phyloP scores from a whole-genome alignment of 2,888 invertebrate genomes.

The Heliconius sara region DNA sequence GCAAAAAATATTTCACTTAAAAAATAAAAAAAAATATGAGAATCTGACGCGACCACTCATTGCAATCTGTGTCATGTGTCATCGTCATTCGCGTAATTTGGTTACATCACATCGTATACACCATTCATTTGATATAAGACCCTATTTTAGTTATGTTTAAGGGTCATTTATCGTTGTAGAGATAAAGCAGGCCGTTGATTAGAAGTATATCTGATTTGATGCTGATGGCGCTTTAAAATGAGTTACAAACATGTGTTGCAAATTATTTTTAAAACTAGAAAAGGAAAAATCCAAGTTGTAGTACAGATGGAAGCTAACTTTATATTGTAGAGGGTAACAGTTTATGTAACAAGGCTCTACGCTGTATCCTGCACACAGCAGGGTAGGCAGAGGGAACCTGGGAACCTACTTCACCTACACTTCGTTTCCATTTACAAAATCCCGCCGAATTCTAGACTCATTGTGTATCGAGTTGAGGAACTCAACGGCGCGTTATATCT shows the following conservation, averaged over 20 bases:
- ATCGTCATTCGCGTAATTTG: constrained; percentile 28
- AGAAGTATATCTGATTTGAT: constrained; percentile 35
- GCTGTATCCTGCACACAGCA: no score
- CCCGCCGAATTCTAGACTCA: no score
- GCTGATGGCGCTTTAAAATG: constrained; percentile 13
- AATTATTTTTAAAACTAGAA: constrained; percentile 12
- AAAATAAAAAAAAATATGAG: constrained; percentile 22
- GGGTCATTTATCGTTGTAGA: background rate
- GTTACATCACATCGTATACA: constrained; percentile 7
- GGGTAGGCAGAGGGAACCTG: no score
- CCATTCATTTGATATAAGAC: background rate
- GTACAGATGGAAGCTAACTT: background rate
- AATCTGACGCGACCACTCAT: constrained; percentile 28
- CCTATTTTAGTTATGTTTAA: background rate
- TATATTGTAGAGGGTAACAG: background rate
- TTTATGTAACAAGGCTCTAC: no score
- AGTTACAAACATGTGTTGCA: constrained; percentile 24
- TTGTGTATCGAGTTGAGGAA: no score
- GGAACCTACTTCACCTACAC: no score
- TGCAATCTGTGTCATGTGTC: constrained; percentile 30
- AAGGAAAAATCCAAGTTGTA: background rate
- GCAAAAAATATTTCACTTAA: constrained; percentile 10
- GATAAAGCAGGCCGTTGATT: constrained; percentile 11
- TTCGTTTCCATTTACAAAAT: no score
- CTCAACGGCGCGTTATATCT: no score